Base-by-base conservation (phyloP, 2,797 vertebrate genomes). In the Danio aesculapii region DNA sequence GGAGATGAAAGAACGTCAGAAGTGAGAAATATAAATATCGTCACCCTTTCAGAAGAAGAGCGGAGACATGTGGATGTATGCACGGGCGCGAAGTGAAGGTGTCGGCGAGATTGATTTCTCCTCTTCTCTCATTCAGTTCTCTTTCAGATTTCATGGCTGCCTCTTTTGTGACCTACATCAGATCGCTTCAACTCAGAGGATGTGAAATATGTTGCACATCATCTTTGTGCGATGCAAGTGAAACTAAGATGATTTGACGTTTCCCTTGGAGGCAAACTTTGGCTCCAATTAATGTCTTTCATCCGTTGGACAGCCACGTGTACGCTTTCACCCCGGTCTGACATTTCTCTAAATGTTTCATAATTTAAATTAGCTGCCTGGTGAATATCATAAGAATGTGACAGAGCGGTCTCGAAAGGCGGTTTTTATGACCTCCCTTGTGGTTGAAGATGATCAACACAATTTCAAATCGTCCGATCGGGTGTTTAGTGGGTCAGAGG, bases 211-310 rank as follows among this genome's bases (percentile, higher is more conserved):
- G 79, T 84, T 75, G 75, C 79, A 86, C 43, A 43, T 74, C 58
- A 61, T 57, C 55, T 41, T 47, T 13, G 39, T 44, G 57, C n/a
- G 44, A 69, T 8, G 21, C 75, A 10, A 74, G 49, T 17, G 13
- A 66, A 82, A 72, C 66, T 82, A 73, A 86, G 74, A 73, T 83
- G 73, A 84, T 84, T 71, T 83, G 83, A 86, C 62, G 57, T 68
- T 57, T 83, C 50, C 81, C 77, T 81, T 61, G 49, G 67, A 11
- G 53, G 50, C 64, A 57, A 55, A 66, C 17, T 21, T 39, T 67
- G 63, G 75, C 50, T 59, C 57, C 70, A 64, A 75, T 57, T 58
- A 68, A 30, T 72, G 30, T 63, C 75, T 64, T 50, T 73, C 68
- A 62, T 66, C 53, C 14, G 30, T 61, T 73, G 72, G 43, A 64